Base-by-base conservation (phyloP, 2,888 invertebrate species). In the Petrophora chlorosata region DNA sequence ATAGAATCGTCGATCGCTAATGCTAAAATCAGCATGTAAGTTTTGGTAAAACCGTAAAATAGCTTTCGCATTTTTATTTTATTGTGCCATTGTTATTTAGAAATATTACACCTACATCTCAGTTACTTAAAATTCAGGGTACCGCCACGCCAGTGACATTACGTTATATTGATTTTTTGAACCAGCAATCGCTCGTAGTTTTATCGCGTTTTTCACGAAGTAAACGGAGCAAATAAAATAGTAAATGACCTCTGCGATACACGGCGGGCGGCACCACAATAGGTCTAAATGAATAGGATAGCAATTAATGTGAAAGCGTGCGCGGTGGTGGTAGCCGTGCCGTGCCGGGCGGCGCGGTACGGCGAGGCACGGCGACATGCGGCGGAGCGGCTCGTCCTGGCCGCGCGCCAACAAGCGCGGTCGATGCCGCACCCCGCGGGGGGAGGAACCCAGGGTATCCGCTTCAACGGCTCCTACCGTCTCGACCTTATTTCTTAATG, bases 341-440 rank as follows among this genome's bases (percentile, higher is more conserved):
- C 19, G 28, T 8, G 39, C 17, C 15, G 15, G 5, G 7, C 23
- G 13, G 23, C 16, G 32, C 23, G 15, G 32, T 1, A 2, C 25
- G 5, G 9, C 3, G 10, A 9, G 25, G 2, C 10, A 1, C 25
- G 25, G 25, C 25, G 1, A 3, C 22, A 8, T 22, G 2, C 7
- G 7, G 3, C 32, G 3, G 14, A n/a, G 17, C 26, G 25, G 41
- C 56, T 61, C 50, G 66, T 66, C 60, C 73, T 84, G 85, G 84
- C 80, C 50, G 39, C 19, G 48, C 73, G 84, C 84, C 85, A 83
- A 78, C 59, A 59, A 64, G 53, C 67, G 66, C 67, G 85, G 83
- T 84, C 85, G 85, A 84, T 85, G 63, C 70, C 40, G 44, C 59
- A 45, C 65, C 66, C 61, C 61, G 46, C 55, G 49, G n/a, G n/a